A percentile compares a stretch with the other conserved stretches of the same genome.
phyloP scores from a whole-genome alignment of 2,797 vertebrate species.

The Etheostoma nigrum region DNA sequence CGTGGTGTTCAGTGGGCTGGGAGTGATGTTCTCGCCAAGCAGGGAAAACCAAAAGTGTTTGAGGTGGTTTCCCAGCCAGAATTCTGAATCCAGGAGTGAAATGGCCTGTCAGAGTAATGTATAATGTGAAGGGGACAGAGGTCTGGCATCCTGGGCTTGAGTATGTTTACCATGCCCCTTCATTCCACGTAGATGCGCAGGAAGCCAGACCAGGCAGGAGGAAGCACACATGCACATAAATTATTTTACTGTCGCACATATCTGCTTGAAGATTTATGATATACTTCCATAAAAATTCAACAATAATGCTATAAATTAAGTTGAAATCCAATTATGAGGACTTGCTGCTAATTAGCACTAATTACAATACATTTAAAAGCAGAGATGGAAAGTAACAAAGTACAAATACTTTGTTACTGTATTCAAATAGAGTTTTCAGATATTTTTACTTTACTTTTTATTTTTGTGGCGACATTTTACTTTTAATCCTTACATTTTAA shows the following conservation, averaged over 20 bases:
- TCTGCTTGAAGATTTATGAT: slow-evolving; percentile 1
- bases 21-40: slow-evolving; percentile 70
- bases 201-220: background rate
- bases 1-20: slow-evolving; percentile 52
- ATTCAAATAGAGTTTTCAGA: too few relatives aligned
- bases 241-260: slow-evolving; percentile 25
- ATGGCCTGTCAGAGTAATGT: slow-evolving; percentile 78
- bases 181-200: slow-evolving; percentile 25
- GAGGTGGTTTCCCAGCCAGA: slow-evolving; percentile 72
- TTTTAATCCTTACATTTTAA: too few relatives aligned
- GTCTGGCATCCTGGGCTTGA: slow-evolving; percentile 50
- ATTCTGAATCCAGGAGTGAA: slow-evolving; percentile 80
- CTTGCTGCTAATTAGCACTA: background rate
- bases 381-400: too few relatives aligned
- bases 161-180: slow-evolving; percentile 31
- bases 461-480: too few relatives aligned
- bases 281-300: background rate
- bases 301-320: background rate
- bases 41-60: slow-evolving; percentile 66
- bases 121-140: slow-evolving; percentile 57
- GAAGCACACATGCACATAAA: slow-evolving; percentile 12
- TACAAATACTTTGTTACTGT: too few relatives aligned
- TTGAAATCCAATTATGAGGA: background rate
- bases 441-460: too few relatives aligned
- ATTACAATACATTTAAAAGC: background rate